phyloP scores from a whole-genome alignment of 1,140 invertebrate species.

The Ips nitidus region DNA sequence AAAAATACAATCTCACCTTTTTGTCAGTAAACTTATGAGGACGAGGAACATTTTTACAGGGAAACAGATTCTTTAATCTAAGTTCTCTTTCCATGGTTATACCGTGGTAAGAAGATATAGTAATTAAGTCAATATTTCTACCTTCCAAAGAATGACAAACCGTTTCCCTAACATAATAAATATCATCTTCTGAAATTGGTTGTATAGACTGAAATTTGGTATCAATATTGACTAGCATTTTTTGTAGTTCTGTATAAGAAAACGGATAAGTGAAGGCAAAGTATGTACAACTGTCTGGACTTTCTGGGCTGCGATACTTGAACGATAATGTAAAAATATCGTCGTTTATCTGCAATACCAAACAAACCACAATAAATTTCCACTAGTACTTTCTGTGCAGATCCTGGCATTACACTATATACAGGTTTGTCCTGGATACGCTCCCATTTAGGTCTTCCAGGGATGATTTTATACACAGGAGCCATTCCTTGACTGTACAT shows the following conservation, averaged over 20 bases:
- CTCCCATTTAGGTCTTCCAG: constrained; percentile 76
- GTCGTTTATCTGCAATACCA: constrained; percentile 62
- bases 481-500: constrained; percentile 90
- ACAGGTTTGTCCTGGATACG: constrained; percentile 73
- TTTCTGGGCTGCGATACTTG: constrained; percentile 73
- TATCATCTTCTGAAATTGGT: constrained; percentile 58
- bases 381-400: background rate
- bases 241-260: constrained; percentile 80
- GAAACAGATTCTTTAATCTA: constrained; percentile 76
- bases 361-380: constrained; percentile 5
- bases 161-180: constrained; percentile 86
- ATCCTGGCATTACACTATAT: constrained; percentile 56
- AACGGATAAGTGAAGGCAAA: constrained; percentile 93
- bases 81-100: constrained; percentile 71
- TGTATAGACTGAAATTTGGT: constrained; percentile 56
- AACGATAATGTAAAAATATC: constrained; percentile 80
- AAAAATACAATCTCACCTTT: constrained; percentile 57
- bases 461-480: constrained; percentile 72
- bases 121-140: constrained; percentile 81
- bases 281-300: constrained; percentile 72
- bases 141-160: constrained; percentile 81
- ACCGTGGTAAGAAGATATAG: constrained; percentile 82
- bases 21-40: constrained; percentile 74
- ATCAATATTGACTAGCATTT: constrained; percentile 67
- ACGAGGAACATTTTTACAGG: constrained; percentile 63